These are phyloP conservation scores for Odontothrips loti DNA, from an alignment of 2,888 invertebrate species.

Conservation along the genomic window DNA sequence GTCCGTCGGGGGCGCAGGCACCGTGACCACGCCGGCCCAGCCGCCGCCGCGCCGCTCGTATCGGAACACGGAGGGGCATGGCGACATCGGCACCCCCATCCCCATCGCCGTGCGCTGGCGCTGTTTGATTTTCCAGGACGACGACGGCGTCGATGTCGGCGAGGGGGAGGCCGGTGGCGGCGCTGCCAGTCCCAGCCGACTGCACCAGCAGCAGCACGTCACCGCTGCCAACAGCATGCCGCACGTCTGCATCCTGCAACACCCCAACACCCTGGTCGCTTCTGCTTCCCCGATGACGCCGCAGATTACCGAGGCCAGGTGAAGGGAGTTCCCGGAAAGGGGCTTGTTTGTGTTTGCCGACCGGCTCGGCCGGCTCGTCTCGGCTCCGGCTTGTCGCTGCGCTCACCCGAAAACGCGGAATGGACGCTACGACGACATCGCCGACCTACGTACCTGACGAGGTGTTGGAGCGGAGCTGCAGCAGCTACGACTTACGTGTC, in stretches of 20 bases:
- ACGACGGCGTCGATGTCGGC: neutral
- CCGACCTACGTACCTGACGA: no score
- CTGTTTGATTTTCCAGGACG: slow-evolving; percentile 27
- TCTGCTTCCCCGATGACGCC: neutral
- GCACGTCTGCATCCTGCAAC: neutral
- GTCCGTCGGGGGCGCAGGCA: slow-evolving; percentile 35
- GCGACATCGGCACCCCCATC: slow-evolving; percentile 35
- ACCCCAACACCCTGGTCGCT: neutral
- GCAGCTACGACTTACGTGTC: no score
- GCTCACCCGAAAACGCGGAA: no score
- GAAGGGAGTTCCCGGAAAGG: neutral
- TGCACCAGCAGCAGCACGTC: neutral
- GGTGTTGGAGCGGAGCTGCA: no score
- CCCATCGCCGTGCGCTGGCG: slow-evolving; percentile 36
- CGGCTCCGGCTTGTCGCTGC: no score
- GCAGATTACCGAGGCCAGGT: neutral
- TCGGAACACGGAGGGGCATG: slow-evolving; percentile 33
- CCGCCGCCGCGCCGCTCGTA: slow-evolving; percentile 36
- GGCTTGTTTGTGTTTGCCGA: neutral
- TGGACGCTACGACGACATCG: no score
- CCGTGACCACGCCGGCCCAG: slow-evolving; percentile 32
- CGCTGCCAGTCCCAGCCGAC: neutral
- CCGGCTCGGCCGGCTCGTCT: no score
- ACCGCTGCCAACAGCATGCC: neutral
- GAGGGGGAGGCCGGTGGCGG: no score